Conservation (phyloP, 2,113 vertebrate species). For the Hoplias malabaricus region DNA sequence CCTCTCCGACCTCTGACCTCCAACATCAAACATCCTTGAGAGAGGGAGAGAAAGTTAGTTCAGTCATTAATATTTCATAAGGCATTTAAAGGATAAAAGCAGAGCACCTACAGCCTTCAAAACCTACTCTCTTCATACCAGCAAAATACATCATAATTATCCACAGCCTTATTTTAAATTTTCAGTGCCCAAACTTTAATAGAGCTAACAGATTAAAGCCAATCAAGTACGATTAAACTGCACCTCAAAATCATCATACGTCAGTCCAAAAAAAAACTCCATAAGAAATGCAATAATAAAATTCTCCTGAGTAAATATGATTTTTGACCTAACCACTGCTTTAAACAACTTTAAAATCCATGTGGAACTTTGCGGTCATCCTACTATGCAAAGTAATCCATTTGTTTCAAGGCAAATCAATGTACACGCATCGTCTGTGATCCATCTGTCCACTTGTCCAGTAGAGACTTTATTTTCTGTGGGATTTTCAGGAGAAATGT, state of each 20-base stretch:
- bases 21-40: conserved; percentile 92
- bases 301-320: no score
- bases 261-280: no score
- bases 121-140: neutral
- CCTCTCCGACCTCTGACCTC: conserved; percentile 88
- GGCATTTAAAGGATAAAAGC: conserved; percentile 27
- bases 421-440: neutral
- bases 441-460: conserved; percentile 8
- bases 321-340: no score
- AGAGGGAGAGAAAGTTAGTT: conserved; percentile 17
- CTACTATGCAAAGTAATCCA: neutral
- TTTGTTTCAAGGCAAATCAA: neutral
- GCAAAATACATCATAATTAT: no score
- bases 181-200: no score
- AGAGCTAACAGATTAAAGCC: neutral
- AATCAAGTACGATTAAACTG: no score
- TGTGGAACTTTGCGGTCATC: neutral
- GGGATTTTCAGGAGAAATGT: conserved; percentile 37
- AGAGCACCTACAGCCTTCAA: neutral
- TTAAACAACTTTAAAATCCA: no score
- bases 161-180: no score
- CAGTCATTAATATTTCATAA: conserved; percentile 61
- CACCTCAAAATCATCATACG: neutral
- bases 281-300: neutral
- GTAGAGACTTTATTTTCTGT: neutral